phyloP scores from a whole-genome alignment of 1,140 invertebrate species.

The Sycobia sp. region DNA sequence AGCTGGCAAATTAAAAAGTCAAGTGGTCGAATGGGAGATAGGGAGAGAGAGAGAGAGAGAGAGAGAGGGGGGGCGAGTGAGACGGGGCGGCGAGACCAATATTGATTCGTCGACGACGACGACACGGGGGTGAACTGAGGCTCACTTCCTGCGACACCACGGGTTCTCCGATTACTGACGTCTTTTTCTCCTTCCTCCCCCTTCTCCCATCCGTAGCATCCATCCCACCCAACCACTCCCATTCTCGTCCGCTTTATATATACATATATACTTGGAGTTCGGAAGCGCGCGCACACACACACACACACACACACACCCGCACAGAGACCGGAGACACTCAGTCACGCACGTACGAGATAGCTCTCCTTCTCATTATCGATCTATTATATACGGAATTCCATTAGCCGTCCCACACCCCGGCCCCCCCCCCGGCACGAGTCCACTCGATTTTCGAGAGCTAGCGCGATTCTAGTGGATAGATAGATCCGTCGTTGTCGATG shows the following conservation, averaged over 20 bases:
- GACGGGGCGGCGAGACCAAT: neutral
- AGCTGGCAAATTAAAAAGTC: neutral
- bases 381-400: constrained; percentile 10
- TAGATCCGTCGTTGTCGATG: neutral
- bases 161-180: constrained; percentile 8
- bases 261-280: no score
- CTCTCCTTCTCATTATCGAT: constrained; percentile 10
- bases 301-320: no score
- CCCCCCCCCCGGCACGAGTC: no score
- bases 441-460: no score
- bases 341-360: no score
- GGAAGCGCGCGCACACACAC: no score
- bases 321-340: no score
- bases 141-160: constrained; percentile 25
- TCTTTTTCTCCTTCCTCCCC: neutral
- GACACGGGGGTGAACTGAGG: constrained; percentile 15
- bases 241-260: neutral
- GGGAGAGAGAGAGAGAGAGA: neutral
- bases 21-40: neutral
- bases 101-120: constrained; percentile 17
- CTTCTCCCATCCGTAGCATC: constrained; percentile 3
- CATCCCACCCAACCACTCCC: neutral
- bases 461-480: neutral
- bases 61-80: no score
- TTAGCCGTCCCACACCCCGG: constrained; percentile 12